These are phyloP conservation scores for Suncus etruscus DNA, from an alignment of 2,113 vertebrate species.

Conservation along the genomic window DNA sequence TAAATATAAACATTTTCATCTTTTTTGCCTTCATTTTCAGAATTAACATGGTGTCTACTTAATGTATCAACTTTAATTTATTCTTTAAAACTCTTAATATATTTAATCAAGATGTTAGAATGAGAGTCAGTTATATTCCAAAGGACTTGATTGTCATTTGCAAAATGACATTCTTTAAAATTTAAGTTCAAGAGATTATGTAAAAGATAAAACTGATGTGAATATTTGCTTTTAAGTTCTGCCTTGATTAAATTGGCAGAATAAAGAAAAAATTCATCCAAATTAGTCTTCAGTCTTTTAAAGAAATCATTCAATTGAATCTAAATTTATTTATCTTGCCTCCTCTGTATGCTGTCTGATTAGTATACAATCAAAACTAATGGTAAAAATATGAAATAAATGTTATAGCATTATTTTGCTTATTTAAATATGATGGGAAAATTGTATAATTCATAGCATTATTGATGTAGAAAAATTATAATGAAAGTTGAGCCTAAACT, in stretches of 20 bases:
- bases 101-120: conserved; percentile 44
- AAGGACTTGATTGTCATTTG: not conserved
- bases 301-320: conserved; percentile 47
- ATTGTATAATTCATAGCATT: not conserved
- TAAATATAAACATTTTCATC: not conserved
- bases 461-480: not conserved
- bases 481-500: not conserved
- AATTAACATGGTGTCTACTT: conserved; percentile 10
- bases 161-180: not conserved
- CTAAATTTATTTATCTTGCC: conserved; percentile 21
- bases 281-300: conserved; percentile 59
- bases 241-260: conserved; percentile 58
- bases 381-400: not conserved
- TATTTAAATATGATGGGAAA: not conserved
- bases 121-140: not conserved
- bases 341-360: not conserved
- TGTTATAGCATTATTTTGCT: not conserved
- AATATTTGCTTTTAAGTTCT: conserved; percentile 50
- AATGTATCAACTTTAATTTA: conserved; percentile 4
- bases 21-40: conserved; percentile 15
- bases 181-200: conserved; percentile 11
- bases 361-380: conserved; percentile 30
- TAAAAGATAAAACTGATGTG: conserved; percentile 29
- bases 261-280: conserved; percentile 18
- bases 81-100: conserved; percentile 32